Base-by-base conservation (phyloP, 2,888 invertebrate genomes). In the Tipula lateralis region DNA sequence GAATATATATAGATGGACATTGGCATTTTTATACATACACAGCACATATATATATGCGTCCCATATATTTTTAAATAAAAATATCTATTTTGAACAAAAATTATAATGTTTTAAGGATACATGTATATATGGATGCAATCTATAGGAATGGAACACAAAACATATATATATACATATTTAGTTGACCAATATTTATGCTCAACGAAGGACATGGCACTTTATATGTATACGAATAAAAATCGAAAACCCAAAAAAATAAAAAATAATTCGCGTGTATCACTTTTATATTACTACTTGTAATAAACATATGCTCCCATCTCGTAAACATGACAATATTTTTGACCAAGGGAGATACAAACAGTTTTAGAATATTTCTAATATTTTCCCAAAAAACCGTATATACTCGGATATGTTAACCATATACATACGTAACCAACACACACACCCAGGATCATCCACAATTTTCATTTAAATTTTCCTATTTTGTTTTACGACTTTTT, bases 1-100 rank as follows among this genome's bases (percentile, higher is more conserved):
- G 66, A 66, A 66, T 66, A 66, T 66, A 66, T 66, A 66, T 66
- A 66, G 66, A 66, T 66, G 66, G 66, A 66, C 66, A 66, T 66
- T 66, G 66, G 66, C 66, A 66, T 66, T 24, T 66, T 66, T 66
- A 66, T 66, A 24, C 6, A 24, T 24, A 24, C 9, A 19, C 16
- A 66, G n/a, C 9, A 44, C 66, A 66, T 66, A 66, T n/a, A n/a
- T 66, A 66, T 24, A 66, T 66, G 66, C 66, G 66, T 66, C 24
- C 66, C 66, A 66, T 66, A 50, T 5, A 19, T 50, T 19, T 50
- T 66, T 66, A 66, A 66, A 66, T 66, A 66, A 66, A 24, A 66
- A 66, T 24, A 24, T 66, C 24, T 66, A 66, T 66, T 66, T 66
- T 66, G 66, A 9, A 66, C 66, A 7, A 66, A 66, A 66, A 66